Evolutionary conservation across 1,140 invertebrate genomes (phyloP), one percentile per base, ranked within the genome.

Genomic region (Eriosoma lanigerum): DNA sequence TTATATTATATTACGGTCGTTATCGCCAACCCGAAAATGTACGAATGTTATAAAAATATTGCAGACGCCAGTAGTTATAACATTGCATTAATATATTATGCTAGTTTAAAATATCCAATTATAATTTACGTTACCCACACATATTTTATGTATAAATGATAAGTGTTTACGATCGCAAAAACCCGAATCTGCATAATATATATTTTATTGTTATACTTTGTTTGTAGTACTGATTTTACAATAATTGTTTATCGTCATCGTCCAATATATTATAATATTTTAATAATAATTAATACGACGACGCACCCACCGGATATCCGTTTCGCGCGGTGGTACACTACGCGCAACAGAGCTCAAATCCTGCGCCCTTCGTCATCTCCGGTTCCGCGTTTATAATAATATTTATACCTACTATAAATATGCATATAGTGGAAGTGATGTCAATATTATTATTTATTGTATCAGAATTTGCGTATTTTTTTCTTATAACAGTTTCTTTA

Each of bases 291-390:
- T 21, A 56, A 12, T 56, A 62, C 24, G 17, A 29, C 38, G 64
- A 44, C 64, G n/a, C 32, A 21, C 72, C 26, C 32, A 32, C 75
- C 75, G 75, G 75, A 78, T 78, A 78, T 78, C 75, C 75, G 50
- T 76, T 44, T 44, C 32, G 54, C 32, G n/a, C 3, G 19, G 19
- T 21, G 26, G 6, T 56, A 44, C 10, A 76, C 21, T 13, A 73
- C 24, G 26, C 3, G 48, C 52, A 78, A 10, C 56, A 24, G 38
- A 78, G 56, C 75, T 78, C 56, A 78, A 60, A 62, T 78, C 75
- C 75, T 78, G 75, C 75, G 56, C 56, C 75, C 75, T 78, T 60
- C 56, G 75, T 78, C 75, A 78, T 78, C 75, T 78, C 75, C 75
- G 56, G 75, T 78, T 29, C 46, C 46, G 46, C 24, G 75, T 46